phyloP scores from a whole-genome alignment of 2,888 invertebrate species.

The Hirudinaria manillensis region DNA sequence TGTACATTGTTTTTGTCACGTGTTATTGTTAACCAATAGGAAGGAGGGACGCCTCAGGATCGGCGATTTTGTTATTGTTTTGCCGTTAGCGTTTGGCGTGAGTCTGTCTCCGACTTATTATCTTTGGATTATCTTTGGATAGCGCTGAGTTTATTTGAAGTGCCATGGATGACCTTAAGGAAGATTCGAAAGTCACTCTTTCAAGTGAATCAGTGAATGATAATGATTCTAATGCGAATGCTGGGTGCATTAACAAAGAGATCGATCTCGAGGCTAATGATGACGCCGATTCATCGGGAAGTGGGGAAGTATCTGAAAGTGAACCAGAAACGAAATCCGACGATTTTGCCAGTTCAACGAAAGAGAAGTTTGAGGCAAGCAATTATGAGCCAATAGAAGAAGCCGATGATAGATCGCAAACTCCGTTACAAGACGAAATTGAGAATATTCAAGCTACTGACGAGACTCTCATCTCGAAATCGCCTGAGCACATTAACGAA shows the following conservation, averaged over 20 bases:
- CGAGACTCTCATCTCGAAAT: background rate
- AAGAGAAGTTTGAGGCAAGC: background rate
- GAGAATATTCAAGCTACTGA: slow-evolving; percentile 3
- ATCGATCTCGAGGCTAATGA: background rate
- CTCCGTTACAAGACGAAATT: slow-evolving; percentile 32
- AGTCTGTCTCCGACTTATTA: background rate
- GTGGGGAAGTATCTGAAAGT: slow-evolving; percentile 24
- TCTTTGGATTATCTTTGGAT: background rate
- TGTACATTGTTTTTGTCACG: background rate
- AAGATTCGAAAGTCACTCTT: too few species aligned
- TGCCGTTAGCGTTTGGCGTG: background rate
- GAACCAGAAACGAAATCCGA: background rate
- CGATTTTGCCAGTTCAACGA: too few species aligned
- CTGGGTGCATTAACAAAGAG: background rate
- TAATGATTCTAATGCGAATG: too few species aligned
- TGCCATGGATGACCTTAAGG: too few species aligned
- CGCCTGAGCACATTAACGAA: background rate
- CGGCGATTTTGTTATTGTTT: background rate
- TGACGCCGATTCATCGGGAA: slow-evolving; percentile 12
- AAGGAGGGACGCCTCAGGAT: background rate
- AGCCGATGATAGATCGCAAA: slow-evolving; percentile 33
- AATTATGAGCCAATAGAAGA: slow-evolving; percentile 4
- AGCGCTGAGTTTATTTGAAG: background rate
- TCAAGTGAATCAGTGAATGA: too few species aligned
- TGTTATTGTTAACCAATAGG: background rate